Evolutionary conservation across 2,888 invertebrate genomes (phyloP), one percentile per base, ranked within the genome.

Genomic region (Tenthredo scrophulariae): DNA sequence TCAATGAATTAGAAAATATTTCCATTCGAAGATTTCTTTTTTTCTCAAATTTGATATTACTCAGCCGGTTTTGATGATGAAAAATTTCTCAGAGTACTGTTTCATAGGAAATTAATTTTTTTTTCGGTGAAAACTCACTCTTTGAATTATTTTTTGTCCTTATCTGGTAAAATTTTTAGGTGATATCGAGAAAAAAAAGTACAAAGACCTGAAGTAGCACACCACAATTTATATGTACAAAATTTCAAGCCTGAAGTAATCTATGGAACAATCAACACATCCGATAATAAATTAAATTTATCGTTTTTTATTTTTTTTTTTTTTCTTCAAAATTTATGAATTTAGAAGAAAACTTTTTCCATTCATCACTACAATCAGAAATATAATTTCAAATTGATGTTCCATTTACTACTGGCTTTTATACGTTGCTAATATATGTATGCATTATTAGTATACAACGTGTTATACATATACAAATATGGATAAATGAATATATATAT

Each of bases 401-500:
- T 70, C 70, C 70, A 70, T 70, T 37, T 70, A 70, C 9, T 70
- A 70, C 70, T 1, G 33, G 18, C 37, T 13, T 18, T 70, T 37
- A 5, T 15, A 37, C 70, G 37, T 15, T 43, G 15, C 72, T 74
- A 72, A 72, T 72, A 22, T 67, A 67, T 67, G 29, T 33, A 67
- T 33, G 26, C 29, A 15, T 70, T 9, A 29, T 7, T 70, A 18
- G 1, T 37, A 70, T 29, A 29, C 7, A 70, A 70, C 26, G 22
- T 62, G 62, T 74, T 50, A 84, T 65, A 84, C n/a, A 46, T 46
- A 46, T 15, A 74, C 18, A 74, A 43, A 84, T 58, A 58, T 58
- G 6, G 7, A 54, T 15, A 54, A n/a, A 58, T 58, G 15, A n/a
- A 84, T 46, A 83, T 74, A 84, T 46, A 83, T 62, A 84, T 13